Base-by-base conservation (phyloP, 2,888 invertebrate genomes). In the Altica lythri region DNA sequence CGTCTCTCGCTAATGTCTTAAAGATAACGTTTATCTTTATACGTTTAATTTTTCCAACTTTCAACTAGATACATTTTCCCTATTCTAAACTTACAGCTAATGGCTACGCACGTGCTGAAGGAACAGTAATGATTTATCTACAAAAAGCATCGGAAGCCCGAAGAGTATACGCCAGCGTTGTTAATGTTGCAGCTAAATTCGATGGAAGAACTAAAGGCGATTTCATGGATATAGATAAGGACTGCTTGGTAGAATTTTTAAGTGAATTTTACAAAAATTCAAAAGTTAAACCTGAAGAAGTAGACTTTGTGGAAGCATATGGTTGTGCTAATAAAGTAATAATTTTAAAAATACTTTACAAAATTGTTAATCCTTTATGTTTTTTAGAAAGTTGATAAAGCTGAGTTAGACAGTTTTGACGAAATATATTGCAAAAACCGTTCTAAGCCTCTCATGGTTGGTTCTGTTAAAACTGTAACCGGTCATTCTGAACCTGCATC, bases 391-490 rank as follows among this genome's bases (percentile, higher is more conserved):
- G 66, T 63, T 2, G 77, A 77, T 55, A 71, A 72, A 61, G 90
- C 92, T 70, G 99, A 99, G 79, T 85, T 95, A 3, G 93, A 94
- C 73, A 89, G 95, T 0, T 89, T 99, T 61, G 89, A 90, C 1
- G 89, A 91, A 60, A 83, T 93, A 45, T 95, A 95, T 77, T 95
- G 95, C 78, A 85, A 87, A 74, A 86, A 86, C 59, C 83, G 95
- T 22, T 79, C 81, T 48, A 75, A 76, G 10, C 95, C 97, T 4
- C 81, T 99, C 42, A 77, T 95, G 44, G 84, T 99, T 64, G 98
- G 98, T 4, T 95, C 96, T 0, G 91, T 96, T 0, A 99, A 99
- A 77, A 92, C 95, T 1, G 97, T 97, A 78, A 93, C 97, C 88
- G 98, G 98, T 1, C 98, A 99, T 75, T 88, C 95, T 8, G 98